Evolutionary conservation across 2,888 invertebrate species (phyloP).

Genomic region (Oligia latruncula): DNA sequence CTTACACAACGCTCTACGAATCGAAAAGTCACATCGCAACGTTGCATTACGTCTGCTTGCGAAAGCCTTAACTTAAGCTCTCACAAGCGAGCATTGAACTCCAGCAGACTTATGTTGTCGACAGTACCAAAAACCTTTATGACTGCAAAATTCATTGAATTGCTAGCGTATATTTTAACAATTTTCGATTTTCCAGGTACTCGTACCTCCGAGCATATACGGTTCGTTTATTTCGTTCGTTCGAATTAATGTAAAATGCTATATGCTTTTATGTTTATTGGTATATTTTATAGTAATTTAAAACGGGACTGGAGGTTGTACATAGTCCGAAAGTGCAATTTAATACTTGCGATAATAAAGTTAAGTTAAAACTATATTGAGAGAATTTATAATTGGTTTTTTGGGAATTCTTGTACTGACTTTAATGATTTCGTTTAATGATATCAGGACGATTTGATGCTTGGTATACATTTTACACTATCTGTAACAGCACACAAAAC

Average conservation of each 20-base stretch:
- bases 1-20: neutral
- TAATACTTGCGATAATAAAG: conserved; percentile 29
- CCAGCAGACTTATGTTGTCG: neutral
- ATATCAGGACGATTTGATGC: neutral
- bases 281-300: conserved; percentile 54
- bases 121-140: conserved; percentile 48
- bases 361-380: conserved; percentile 17
- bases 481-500: neutral
- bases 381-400: neutral
- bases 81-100: neutral
- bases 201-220: conserved; percentile 33
- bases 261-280: conserved; percentile 56
- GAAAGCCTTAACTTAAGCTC: conserved; percentile 1
- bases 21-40: neutral
- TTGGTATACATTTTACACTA: neutral
- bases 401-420: neutral
- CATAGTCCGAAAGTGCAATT: conserved; percentile 30
- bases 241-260: conserved; percentile 58
- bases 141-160: conserved; percentile 55
- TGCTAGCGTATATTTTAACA: conserved; percentile 58
- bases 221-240: conserved; percentile 64
- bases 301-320: conserved; percentile 5
- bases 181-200: conserved; percentile 48
- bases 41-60: neutral
- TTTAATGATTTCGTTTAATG: conserved; percentile 1